Evolutionary conservation across 2,888 invertebrate genomes (phyloP), one percentile per base, ranked within the genome.

Genomic region (Drosophila formosana): DNA sequence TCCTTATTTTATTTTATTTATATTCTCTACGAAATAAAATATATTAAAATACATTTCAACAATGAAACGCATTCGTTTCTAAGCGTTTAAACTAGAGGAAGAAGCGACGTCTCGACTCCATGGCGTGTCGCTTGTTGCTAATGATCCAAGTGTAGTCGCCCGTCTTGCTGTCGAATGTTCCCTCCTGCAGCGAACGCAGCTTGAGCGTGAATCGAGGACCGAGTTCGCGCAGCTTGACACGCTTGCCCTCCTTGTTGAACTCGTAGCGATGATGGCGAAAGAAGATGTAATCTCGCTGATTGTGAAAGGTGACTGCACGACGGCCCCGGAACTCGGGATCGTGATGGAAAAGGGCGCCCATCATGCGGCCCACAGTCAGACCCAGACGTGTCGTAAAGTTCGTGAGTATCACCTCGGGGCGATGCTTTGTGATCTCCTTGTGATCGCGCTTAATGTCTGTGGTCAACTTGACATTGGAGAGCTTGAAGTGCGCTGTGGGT

Each of bases 281-380:
- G 93, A 99, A 99, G 84, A 99, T 97, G 91, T 97, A 99, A 93
- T 99, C 99, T 67, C 99, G 94, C 92, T 99, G 99, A 93, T 99
- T 99, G 93, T 99, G 99, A 92, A 99, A 99, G 32, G 99, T 99
- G 71, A 98, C 98, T 0, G 96, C 98, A 71, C 99, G 94, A 3
- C 98, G 94, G 0, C 99, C 99, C 75, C 95, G 95, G 93, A 98
- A 99, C 92, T 99, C 96, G 0, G 99, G 99, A 92, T 97, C 96
- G 92, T 98, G 97, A 92, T 99, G 98, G 92, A 99, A 99, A 43
- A 99, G 92, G 0, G 98, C 96, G 9, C 98, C 97, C 71, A 99
- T 93, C 97, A 99, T 97, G 80, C 99, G 95, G 0, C 97, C 97
- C 49, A 99, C 95, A 0, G 96, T 96, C 85, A 97, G 94, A 53